Evolutionary conservation across 2,113 vertebrate species (phyloP), one percentile per base, ranked within the genome.

Genomic region (Scomber japonicus): DNA sequence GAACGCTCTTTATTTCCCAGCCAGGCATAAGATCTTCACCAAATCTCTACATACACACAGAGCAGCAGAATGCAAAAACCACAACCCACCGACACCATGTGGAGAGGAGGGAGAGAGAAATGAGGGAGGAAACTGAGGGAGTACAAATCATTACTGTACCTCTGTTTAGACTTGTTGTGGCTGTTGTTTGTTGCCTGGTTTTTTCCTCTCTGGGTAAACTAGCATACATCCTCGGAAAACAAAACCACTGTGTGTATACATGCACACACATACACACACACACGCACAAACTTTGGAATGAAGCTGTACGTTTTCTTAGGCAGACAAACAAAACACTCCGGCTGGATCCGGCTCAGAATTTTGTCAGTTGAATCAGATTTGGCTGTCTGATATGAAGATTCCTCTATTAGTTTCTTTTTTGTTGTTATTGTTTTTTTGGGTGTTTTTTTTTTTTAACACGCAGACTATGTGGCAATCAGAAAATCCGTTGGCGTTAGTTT

Each of bases 141-240:
- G 48, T 6, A 78, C 55, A 82, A 83, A 81, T 72, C 56, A 75
- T 73, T 75, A 74, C 17, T 44, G 59, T 19, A 62, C 61, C 61
- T 83, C 60, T 72, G 82, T 70, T 86, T 66, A 68, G 78, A 65
- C 68, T 86, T 62, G 74, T 56, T 84, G 82, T 44, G 65, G 87
- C 62, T 78, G 69, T 83, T 82, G 75, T 85, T 90, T 86, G 83
- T 77, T 80, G 78, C 76, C 68, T 54, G 40, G 56, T 79, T 86
- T 88, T 57, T 74, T 31, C 82, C 68, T 81, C 56, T 77, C 51
- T 27, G 74, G 40, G 73, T 80, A 83, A 86, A 82, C 70, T 30
- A 81, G 62, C 67, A 71, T 75, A 80, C 80, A 79, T 85, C 77
- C 53, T 80, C 44, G 11, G 72, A 88, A 89, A 88, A 84, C 67